Evolutionary conservation across 2,113 vertebrate species (phyloP), one percentile per base, ranked within the genome.

Genomic region (Glaucidium brasilianum): DNA sequence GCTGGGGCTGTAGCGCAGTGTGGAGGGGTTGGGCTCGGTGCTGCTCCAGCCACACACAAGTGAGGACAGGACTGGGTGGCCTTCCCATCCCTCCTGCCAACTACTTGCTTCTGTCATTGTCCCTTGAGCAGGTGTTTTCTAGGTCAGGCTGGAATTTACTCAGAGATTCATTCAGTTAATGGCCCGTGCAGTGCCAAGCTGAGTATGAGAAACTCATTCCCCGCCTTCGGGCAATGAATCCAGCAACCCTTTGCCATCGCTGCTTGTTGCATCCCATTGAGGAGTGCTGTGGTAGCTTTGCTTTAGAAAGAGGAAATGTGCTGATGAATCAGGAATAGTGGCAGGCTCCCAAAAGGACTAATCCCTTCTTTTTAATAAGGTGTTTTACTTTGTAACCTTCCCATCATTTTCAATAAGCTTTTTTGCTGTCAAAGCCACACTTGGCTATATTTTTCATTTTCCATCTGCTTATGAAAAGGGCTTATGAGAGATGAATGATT

Each of bases 361-460:
- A n/a, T 63, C 35, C n/a, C 56, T 95, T 85, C 47, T 67, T 74
- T 92, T 82, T 56, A 90, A 67, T 82, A 72, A 78, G 56, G 22
- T 67, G 37, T 15, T 79, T 94, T 90, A 72, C 75, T 37, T 45
- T 67, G 56, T 92, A 87, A 59, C 71, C 71, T 85, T 49, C 78
- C 26, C 66, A 71, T 85, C 43, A 37, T 55, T 94, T 82, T 89
- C 67, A 79, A 72, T 72, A 82, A 90, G n/a, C 41, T 82, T 71
- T 68, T 71, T 22, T 11, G 15, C 82, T 90, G 66, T 79, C 78
- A 82, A 69, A 92, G 32, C 52, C 0, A 0, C 29, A 18, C n/a
- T 85, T 88, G 71, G 62, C 62, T 81, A 32, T 74, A 35, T 67
- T 85, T 62, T 78, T 92, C 16, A 50, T 90, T 94, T 94, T 93